Conservation (phyloP, 2,113 vertebrate species). For the Paradisaea rubra region DNA sequence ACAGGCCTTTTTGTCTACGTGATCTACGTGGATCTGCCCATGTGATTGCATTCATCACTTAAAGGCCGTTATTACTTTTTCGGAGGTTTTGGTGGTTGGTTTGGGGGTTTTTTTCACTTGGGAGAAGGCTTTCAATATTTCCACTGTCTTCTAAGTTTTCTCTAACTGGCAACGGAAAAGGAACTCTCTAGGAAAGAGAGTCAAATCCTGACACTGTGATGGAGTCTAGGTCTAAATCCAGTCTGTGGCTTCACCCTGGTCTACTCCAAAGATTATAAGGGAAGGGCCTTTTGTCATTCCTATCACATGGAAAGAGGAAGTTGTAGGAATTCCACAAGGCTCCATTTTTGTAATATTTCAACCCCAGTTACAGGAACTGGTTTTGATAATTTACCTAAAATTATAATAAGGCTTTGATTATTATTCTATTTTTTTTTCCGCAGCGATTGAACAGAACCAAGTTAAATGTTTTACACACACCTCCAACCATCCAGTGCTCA, state of each 20-base stretch:
- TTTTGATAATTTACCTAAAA: neutral
- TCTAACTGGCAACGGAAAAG: neutral
- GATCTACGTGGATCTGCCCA: neutral
- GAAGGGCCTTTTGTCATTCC: neutral
- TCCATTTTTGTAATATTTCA: neutral
- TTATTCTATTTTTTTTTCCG: neutral
- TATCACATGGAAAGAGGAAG: neutral
- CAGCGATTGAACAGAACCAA: neutral
- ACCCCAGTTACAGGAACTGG: neutral
- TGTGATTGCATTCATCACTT: neutral
- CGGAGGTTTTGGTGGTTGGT: neutral
- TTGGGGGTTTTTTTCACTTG: neutral
- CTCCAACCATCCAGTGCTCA: neutral
- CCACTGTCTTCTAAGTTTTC: neutral
- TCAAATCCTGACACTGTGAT: neutral
- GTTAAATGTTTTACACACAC: neutral
- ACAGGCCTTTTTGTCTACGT: neutral
- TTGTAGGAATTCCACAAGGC: neutral
- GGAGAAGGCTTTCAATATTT: neutral
- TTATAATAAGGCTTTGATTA: neutral
- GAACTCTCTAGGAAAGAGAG: neutral
- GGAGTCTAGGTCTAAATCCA: neutral
- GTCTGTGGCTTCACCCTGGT: neutral
- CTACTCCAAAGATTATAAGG: neutral
- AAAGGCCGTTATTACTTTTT: neutral